Evolutionary conservation across 2,888 invertebrate genomes (phyloP).

Genomic region (Drosophila picticornis): DNA sequence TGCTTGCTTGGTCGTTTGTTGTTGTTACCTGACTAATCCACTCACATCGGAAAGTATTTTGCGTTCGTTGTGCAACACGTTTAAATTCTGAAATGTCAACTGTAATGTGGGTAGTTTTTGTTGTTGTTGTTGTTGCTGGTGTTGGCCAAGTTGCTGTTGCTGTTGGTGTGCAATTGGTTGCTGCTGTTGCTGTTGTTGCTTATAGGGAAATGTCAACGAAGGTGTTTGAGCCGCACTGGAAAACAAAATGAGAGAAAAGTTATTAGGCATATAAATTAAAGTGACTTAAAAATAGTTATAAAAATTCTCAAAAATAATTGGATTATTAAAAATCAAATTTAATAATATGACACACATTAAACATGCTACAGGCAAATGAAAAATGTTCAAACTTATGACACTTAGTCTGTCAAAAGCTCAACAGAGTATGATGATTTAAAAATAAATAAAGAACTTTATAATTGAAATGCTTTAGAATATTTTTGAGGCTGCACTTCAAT

Average conservation of each 20-base stretch:
- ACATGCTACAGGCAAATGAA: neutral
- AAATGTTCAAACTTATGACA: neutral
- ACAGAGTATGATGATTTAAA: neutral
- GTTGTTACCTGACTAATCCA: conserved; percentile 87
- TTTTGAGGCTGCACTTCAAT: neutral
- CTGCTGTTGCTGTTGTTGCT: conserved; percentile 39
- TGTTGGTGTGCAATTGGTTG: conserved; percentile 36
- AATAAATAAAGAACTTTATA: neutral
- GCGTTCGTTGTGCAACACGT: conserved; percentile 86
- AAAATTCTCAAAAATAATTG: neutral
- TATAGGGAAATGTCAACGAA: conserved; percentile 87
- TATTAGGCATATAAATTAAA: neutral
- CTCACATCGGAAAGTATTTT: conserved; percentile 90
- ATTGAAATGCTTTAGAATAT: neutral
- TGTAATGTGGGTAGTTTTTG: conserved; percentile 88
- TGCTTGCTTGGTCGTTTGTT: conserved; percentile 40
- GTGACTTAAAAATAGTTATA: neutral
- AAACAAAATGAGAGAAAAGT: conserved; percentile 2
- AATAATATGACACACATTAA: neutral
- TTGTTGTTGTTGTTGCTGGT: conserved; percentile 44
- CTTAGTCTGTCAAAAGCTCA: neutral
- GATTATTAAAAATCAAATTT: neutral
- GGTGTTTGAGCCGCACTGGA: conserved; percentile 40
- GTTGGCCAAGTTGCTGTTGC: conserved; percentile 16
- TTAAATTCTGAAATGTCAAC: conserved; percentile 88